These are phyloP conservation scores for Pseudomyrmex flavicornis DNA, from an alignment of 1,140 invertebrate species.

Conservation along the genomic window DNA sequence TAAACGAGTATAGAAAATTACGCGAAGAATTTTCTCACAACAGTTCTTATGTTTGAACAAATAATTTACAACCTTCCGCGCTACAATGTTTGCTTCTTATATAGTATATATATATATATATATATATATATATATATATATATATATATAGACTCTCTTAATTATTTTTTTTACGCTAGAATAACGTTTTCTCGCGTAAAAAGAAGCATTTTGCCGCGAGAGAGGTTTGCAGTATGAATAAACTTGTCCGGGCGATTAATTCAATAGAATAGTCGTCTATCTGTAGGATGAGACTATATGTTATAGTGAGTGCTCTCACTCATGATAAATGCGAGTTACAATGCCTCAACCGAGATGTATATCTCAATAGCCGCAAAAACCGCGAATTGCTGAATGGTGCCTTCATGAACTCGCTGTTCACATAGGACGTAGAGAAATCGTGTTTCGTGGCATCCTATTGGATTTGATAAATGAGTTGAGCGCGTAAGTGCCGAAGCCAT, in stretches of 20 bases:
- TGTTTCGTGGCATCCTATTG: slow-evolving; percentile 59
- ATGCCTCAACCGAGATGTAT: slow-evolving; percentile 46
- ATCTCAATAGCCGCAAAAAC: slow-evolving; percentile 57
- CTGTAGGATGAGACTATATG: slow-evolving; percentile 13
- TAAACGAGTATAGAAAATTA: background rate
- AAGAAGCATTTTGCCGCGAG: background rate
- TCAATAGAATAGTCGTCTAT: slow-evolving; percentile 23
- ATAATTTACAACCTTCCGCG: background rate
- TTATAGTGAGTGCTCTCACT: background rate
- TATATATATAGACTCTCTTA: background rate
- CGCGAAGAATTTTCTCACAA: background rate
- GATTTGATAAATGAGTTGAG: slow-evolving; percentile 67
- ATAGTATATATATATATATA: background rate
- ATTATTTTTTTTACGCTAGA: background rate
- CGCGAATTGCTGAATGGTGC: slow-evolving; percentile 36
- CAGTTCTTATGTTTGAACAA: background rate
- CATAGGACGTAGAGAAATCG: slow-evolving; percentile 64
- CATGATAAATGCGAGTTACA: slow-evolving; percentile 58
- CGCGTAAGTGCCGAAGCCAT: slow-evolving; percentile 55
- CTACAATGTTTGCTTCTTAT: background rate
- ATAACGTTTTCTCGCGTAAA: background rate
- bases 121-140: slow-evolving; percentile 7
- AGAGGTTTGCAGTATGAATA: background rate
- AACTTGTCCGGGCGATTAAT: slow-evolving; percentile 21
- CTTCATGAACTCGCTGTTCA: slow-evolving; percentile 50